A percentile compares a stretch with the other conserved stretches of the same genome.
Conservation (phyloP, 2,888 invertebrate genomes). For the Nomada goodeniana region DNA sequence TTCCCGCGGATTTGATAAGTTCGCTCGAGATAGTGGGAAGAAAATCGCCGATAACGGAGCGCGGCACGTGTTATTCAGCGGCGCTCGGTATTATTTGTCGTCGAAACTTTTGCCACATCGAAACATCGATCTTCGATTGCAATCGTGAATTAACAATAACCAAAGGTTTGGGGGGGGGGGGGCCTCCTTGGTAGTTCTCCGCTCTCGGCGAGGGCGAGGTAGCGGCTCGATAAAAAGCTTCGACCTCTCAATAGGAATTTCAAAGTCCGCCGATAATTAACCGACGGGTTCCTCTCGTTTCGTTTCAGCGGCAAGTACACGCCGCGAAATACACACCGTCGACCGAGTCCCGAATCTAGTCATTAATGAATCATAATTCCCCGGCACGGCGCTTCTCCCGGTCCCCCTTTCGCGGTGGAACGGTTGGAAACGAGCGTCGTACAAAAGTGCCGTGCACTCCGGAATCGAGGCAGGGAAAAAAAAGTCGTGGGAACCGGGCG, state of each 20-base stretch:
- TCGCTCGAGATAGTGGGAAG: slow-evolving; percentile 58
- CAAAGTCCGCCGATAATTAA: slow-evolving; percentile 60
- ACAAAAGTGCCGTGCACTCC: slow-evolving; percentile 16
- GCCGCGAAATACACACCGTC: slow-evolving; percentile 47
- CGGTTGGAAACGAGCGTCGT: slow-evolving; percentile 37
- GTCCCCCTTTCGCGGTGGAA: background rate
- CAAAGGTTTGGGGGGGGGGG: background rate
- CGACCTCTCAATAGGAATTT: slow-evolving; percentile 57
- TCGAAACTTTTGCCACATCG: background rate
- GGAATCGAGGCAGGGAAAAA: slow-evolving; percentile 29
- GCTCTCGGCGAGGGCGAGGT: slow-evolving; percentile 22
- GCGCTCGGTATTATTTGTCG: slow-evolving; percentile 32
- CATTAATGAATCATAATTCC: slow-evolving; percentile 62
- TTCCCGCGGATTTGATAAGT: slow-evolving; percentile 58
- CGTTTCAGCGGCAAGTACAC: slow-evolving; percentile 24
- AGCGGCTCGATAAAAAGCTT: slow-evolving; percentile 46
- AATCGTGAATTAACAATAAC: slow-evolving; percentile 51
- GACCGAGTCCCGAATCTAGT: slow-evolving; percentile 59
- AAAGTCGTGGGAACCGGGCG: slow-evolving; percentile 35
- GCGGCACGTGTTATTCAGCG: slow-evolving; percentile 26
- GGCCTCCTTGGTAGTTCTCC: slow-evolving; percentile 38
- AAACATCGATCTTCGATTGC: slow-evolving; percentile 15
- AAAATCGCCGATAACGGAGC: slow-evolving; percentile 33
- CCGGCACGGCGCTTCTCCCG: slow-evolving; percentile 40
- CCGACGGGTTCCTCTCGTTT: slow-evolving; percentile 13